Percentiles rank a stretch among this genome's conserved stretches.
Conservation (phyloP, 2,797 vertebrate genomes). For the Rhodeus uyekii region DNA sequence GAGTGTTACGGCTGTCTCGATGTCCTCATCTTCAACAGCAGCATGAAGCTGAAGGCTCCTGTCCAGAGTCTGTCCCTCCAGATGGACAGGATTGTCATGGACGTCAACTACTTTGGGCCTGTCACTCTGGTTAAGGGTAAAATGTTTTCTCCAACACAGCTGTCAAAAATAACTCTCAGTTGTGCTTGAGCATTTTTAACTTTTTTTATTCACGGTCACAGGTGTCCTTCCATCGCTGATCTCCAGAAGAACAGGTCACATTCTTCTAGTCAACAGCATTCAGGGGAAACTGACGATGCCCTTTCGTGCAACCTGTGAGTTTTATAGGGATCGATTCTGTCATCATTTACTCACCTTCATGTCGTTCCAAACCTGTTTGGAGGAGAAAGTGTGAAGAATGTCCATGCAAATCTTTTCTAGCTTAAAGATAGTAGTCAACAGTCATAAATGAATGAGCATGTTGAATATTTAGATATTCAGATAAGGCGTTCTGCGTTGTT, state of each 20-base stretch:
- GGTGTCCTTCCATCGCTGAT: conserved; percentile 92
- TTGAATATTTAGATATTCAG: neutral
- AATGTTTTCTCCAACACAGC: neutral
- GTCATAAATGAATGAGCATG: too few species aligned
- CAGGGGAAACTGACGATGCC: conserved; percentile 91
- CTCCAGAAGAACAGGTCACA: conserved; percentile 87
- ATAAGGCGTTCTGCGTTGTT: neutral
- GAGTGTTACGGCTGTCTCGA: conserved; percentile 93
- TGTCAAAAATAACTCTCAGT: neutral
- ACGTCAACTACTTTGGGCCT: conserved; percentile 94
- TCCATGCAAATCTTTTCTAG: neutral
- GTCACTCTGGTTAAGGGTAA: conserved; percentile 91
- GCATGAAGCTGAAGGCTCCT: conserved; percentile 88
- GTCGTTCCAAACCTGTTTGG: neutral
- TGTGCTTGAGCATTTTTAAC: neutral
- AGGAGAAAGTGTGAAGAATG: neutral
- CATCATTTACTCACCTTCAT: neutral
- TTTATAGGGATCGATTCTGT: neutral
- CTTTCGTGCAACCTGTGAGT: conserved; percentile 92
- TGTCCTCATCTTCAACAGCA: conserved; percentile 88
- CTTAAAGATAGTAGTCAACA: neutral
- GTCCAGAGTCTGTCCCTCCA: conserved; percentile 87
- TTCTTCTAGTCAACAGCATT: conserved; percentile 90
- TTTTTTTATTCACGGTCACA: conserved; percentile 56
- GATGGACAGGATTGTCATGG: conserved; percentile 91